Evolutionary conservation across 2,797 vertebrate genomes (phyloP), one percentile per base, ranked within the genome.

Genomic region (Chiloscyllium punctatum): DNA sequence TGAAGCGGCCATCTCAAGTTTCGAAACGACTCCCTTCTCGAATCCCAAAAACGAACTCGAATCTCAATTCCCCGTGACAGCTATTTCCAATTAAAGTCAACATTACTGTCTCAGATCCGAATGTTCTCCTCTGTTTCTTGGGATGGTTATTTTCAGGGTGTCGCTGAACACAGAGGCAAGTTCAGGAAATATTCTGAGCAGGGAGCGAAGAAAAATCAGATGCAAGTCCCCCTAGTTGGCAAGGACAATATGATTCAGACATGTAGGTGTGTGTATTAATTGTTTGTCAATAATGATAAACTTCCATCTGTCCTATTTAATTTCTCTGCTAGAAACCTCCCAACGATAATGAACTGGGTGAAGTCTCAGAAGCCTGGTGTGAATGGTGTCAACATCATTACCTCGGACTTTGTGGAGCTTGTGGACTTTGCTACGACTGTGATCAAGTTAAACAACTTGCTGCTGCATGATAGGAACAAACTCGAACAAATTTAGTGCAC

Each of bases 391-490:
- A 99, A 99, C 97, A 99, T 99, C 97, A 99, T 99, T 97, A 99
- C 99, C 0, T 99, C 99, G 5, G 99, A 99, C 97, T 99, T 99
- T 94, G 99, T 99, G 97, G 99, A 99, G 95, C 98, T 99, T 96
- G 98, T 98, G 77, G 99, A 99, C 97, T 99, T 99, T 97, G 98
- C 99, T 96, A 98, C 98, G 94, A 98, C 98, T 30, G 99, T 99
- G 96, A 99, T 99, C 97, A 98, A 98, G 96, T 96, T 99, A 96
- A 99, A 99, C 3, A 97, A 98, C 96, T 97, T 98, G 95, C 97
- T 99, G 96, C 96, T 99, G 95, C 97, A 97, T 0, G 97, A 97
- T 16, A 96, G 96, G 96, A 95, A 96, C 18, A 51, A 77, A 33
- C 94, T 5, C 15, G 13, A n/a, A 37, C 71, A 16, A 11, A 48